Conservation (phyloP, 2,797 vertebrate genomes). For the Tragopan temminckii region DNA sequence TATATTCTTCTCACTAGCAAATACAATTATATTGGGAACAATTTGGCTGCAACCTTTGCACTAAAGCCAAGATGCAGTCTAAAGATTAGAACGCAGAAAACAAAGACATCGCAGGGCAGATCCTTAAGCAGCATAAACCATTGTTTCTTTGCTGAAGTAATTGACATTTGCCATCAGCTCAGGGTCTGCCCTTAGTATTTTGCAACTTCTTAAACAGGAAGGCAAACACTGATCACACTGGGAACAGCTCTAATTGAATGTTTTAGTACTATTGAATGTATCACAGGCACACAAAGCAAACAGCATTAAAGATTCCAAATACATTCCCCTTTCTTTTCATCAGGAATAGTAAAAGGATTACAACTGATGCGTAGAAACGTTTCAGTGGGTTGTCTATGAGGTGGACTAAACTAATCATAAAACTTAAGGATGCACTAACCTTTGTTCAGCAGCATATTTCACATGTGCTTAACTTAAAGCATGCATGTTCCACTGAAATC, state of each 20-base stretch:
- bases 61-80: background rate
- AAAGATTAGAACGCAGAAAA: background rate
- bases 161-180: background rate
- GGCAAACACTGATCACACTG: background rate
- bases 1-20: accelerated
- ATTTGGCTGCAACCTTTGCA: background rate
- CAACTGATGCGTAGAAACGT: background rate
- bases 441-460: background rate
- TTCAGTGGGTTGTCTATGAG: background rate
- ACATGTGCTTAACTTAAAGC: background rate
- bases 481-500: background rate
- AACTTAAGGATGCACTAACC: background rate
- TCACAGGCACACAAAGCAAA: background rate
- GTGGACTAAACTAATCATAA: background rate
- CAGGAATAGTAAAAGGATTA: background rate
- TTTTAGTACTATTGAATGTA: background rate
- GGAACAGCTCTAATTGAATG: background rate
- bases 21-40: background rate
- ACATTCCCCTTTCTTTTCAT: background rate
- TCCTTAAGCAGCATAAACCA: background rate
- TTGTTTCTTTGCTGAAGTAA: background rate
- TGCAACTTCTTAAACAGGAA: background rate
- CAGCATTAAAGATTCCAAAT: background rate
- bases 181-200: background rate
- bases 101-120: background rate